Conservation (phyloP, 2,888 invertebrate genomes). For the Caenorhabditis sp. region DNA sequence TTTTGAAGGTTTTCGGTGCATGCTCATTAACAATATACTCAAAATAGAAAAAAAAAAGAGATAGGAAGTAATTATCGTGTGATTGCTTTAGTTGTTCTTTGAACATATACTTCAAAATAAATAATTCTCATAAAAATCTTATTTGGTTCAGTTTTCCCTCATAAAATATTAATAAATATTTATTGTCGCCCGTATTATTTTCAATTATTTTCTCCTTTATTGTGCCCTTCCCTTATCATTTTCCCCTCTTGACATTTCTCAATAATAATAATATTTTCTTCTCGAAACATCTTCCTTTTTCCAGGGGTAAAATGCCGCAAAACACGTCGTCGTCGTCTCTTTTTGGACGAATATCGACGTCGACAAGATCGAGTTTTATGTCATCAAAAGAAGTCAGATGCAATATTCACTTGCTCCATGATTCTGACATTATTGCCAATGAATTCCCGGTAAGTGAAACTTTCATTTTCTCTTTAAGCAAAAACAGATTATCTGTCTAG, state of each 20-base stretch:
- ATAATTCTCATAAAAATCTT: too few relatives aligned
- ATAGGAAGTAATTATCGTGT: too few relatives aligned
- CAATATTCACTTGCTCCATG: conserved; percentile 67
- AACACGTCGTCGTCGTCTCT: conserved; percentile 49
- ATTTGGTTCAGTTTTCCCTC: too few relatives aligned
- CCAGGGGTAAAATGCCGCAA: conserved; percentile 51
- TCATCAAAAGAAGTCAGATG: conserved; percentile 57
- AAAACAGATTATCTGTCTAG: neutral
- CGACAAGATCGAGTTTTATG: conserved; percentile 49
- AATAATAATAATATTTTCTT: neutral
- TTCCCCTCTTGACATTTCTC: neutral
- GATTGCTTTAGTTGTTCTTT: too few relatives aligned
- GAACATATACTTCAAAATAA: too few relatives aligned
- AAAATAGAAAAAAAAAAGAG: too few relatives aligned
- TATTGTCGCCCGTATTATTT: too few relatives aligned
- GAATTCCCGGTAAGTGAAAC: conserved; percentile 66
- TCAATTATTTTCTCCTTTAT: too few relatives aligned
- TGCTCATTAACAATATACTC: too few relatives aligned
- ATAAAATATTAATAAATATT: too few relatives aligned
- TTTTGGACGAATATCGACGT: conserved; percentile 48
- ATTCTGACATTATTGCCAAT: conserved; percentile 58
- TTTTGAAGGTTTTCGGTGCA: too few relatives aligned
- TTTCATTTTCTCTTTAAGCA: conserved; percentile 4
- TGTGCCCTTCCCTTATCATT: neutral
- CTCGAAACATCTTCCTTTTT: conserved; percentile 2